Conservation (phyloP, 2,888 invertebrate species). For the Netelia melanura region DNA sequence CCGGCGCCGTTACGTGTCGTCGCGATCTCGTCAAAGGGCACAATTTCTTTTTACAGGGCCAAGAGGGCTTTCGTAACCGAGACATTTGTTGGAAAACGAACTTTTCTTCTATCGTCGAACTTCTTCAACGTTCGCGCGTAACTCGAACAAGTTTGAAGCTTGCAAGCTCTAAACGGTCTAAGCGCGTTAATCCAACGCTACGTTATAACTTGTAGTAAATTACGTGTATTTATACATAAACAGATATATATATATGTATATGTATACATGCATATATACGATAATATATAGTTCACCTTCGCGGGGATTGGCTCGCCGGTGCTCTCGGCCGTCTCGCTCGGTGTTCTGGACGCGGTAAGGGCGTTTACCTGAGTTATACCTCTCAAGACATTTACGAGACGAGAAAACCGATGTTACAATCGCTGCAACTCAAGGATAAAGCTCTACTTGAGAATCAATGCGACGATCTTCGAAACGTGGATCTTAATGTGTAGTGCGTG, state of each 20-base stretch:
- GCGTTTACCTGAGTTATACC: slow-evolving; percentile 68
- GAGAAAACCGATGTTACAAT: slow-evolving; percentile 28
- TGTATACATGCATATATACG: not conserved
- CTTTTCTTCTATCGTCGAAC: slow-evolving; percentile 1
- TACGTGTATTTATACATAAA: not conserved
- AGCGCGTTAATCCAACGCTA: slow-evolving; percentile 20
- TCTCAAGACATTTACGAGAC: slow-evolving; percentile 57
- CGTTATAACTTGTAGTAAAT: slow-evolving; percentile 9
- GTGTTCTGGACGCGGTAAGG: slow-evolving; percentile 62
- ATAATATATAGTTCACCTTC: slow-evolving; percentile 18
- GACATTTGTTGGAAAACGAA: not conserved
- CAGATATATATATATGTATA: slow-evolving; percentile 13
- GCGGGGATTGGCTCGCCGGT: slow-evolving; percentile 52
- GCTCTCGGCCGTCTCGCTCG: slow-evolving; percentile 49
- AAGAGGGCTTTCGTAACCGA: not conserved
- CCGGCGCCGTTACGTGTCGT: not conserved
- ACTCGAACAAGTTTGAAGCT: slow-evolving; percentile 11
- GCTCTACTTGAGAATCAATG: not conserved
- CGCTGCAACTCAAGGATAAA: not conserved
- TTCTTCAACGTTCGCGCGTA: not conserved
- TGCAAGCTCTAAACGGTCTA: slow-evolving; percentile 20
- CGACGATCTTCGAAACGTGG: not conserved
- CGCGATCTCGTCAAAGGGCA: too few relatives aligned
- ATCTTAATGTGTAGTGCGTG: not conserved
- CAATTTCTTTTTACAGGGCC: too few relatives aligned